Evolutionary conservation across 2,797 vertebrate species (phyloP), one percentile per base, ranked within the genome.

Genomic region (Ataeniobius toweri): DNA sequence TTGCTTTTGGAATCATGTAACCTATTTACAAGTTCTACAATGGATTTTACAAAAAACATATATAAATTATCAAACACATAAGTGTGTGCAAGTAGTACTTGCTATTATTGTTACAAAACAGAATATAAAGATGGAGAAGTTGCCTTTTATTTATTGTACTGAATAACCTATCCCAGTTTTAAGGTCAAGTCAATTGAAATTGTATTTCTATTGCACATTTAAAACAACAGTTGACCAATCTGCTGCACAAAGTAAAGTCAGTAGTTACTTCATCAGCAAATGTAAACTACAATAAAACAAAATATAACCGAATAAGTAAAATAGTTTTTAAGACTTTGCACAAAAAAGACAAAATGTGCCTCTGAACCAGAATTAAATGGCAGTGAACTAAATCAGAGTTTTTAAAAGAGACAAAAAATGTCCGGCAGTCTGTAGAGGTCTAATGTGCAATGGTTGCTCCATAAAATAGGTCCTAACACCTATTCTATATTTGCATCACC

Each of bases 241-340:
- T 36, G 61, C 28, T 22, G 61, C 31, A 41, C 18, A 65, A 65
- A 67, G 20, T 10, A 22, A 24, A n/a, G 41, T 24, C 63, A 41
- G 63, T 20, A 22, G 16, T 39, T 55, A 5, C 51, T 20, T 53
- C 16, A 16, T 53, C 16, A 53, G 51, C 16, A 53, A 53, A 53
- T 20, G 18, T 20, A 16, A 18, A 53, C 16, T 18, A 53, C 5
- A 16, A 20, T 20, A 53, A 53, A 53, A 53, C 16, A 22, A 53
- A 16, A 53, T 53, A 20, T 53, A 53, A 53, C 51, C 51, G 51
- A 53, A 74, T 31, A 77, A 50, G 51, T 39, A 76, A 9, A 71
- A 31, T 36, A 3, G 4, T 36, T 36, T 36, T 36, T 36, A 36
- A 36, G 36, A 36, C 36, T 53, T 20, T 53, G 5, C 18, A 18